Conservation (phyloP, 1,140 invertebrate genomes). For the Acyrthosiphon pisum region DNA sequence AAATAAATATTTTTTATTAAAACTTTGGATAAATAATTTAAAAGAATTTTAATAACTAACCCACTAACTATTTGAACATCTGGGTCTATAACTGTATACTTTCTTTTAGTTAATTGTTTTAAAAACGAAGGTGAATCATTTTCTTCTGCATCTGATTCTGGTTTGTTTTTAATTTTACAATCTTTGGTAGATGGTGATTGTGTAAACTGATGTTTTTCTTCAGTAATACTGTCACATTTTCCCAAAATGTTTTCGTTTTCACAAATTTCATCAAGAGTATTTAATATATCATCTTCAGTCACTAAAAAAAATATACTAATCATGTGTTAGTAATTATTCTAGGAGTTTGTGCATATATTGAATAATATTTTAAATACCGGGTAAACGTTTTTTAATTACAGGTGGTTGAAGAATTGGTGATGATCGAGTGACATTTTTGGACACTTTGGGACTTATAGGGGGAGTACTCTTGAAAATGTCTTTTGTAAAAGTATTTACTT, state of each 20-base stretch:
- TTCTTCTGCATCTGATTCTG: not conserved
- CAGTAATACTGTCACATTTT: not conserved
- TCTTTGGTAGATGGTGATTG: not conserved
- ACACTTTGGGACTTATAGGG: not conserved
- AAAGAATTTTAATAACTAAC: conserved; percentile 25
- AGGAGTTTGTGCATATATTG: not conserved
- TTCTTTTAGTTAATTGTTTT: conserved; percentile 38
- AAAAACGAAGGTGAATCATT: not conserved
- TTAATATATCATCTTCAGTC: conserved; percentile 42
- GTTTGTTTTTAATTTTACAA: not conserved
- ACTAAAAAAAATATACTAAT: not conserved
- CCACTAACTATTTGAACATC: conserved; percentile 48
- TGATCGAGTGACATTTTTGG: not conserved
- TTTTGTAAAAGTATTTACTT: not conserved
- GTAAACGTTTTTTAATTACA: not conserved
- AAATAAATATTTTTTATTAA: conserved; percentile 6
- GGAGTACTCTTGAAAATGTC: not conserved
- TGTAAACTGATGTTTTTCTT: not conserved
- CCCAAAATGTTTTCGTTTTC: not conserved
- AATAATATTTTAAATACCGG: conserved; percentile 26
- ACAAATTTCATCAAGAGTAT: conserved; percentile 52
- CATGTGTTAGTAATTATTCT: not conserved
- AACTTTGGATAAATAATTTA: not conserved
- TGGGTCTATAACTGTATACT: conserved; percentile 32
- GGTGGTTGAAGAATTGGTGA: not conserved